Evolutionary conservation across 2,113 vertebrate genomes (phyloP).

Genomic region (Ictidomys tridecemlineatus): DNA sequence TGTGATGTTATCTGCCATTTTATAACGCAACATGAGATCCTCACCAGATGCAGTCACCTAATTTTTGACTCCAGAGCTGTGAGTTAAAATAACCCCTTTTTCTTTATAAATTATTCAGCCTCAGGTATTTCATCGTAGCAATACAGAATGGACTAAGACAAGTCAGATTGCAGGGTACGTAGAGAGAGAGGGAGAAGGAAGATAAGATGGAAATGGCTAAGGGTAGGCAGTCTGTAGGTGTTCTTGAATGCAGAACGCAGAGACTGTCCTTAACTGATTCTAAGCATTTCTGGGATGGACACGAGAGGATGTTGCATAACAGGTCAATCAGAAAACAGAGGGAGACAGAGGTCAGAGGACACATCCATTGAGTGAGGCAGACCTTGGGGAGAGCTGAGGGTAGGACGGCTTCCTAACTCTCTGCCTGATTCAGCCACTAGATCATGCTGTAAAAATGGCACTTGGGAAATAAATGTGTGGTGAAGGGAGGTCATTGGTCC

Average conservation of each 20-base stretch:
- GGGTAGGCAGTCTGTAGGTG: neutral
- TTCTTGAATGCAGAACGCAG: neutral
- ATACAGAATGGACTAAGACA: neutral
- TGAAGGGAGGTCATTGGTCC: neutral
- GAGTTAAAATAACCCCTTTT: neutral
- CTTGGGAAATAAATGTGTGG: neutral
- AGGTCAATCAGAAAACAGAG: constrained; percentile 7
- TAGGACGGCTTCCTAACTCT: neutral
- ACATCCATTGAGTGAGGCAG: neutral
- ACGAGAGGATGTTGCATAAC: neutral
- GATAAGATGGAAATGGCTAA: rapidly evolving
- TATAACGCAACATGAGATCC: neutral
- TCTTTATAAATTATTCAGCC: neutral
- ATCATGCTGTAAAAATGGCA: neutral
- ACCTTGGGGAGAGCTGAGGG: too few species aligned
- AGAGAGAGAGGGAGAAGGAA: neutral
- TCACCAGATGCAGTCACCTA: neutral
- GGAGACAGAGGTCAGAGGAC: neutral
- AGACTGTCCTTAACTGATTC: neutral
- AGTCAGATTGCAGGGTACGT: neutral
- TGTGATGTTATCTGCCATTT: neutral
- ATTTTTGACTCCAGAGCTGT: neutral
- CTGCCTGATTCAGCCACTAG: neutral
- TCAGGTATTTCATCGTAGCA: neutral
- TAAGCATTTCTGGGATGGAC: neutral